Evolutionary conservation across 2,888 invertebrate genomes (phyloP).

Genomic region (Plemyria rubiginata): DNA sequence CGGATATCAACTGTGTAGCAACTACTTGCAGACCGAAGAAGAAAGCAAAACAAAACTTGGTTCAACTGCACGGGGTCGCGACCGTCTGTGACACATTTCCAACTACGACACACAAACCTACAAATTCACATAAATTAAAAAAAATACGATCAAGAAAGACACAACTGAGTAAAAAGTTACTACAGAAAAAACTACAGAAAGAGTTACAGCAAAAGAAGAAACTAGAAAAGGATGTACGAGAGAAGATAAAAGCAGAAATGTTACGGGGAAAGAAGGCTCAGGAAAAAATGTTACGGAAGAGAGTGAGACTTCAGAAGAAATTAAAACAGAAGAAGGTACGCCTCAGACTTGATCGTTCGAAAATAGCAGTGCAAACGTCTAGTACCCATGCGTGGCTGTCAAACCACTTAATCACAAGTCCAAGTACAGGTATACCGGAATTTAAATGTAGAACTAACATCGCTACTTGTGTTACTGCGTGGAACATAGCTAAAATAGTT

Average conservation of each 20-base stretch:
- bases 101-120: not conserved
- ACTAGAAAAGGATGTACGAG: not conserved
- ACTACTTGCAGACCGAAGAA: constrained; percentile 11
- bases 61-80: constrained; percentile 1
- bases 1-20: constrained; percentile 7
- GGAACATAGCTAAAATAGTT: not conserved
- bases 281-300: not conserved
- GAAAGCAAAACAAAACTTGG: not conserved
- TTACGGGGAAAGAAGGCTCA: not conserved
- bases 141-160: not conserved
- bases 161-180: not conserved
- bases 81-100: constrained; percentile 3
- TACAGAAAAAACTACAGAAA: not conserved
- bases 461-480: not conserved
- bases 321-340: not conserved
- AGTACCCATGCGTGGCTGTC: constrained; percentile 16
- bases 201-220: not conserved
- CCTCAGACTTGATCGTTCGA: not conserved
- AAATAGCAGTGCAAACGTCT: not conserved
- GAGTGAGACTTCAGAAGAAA: not conserved
- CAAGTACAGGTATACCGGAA: constrained; percentile 4
- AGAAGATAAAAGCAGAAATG: not conserved
- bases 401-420: not conserved
- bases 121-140: not conserved
- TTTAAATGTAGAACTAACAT: constrained; percentile 2